A percentile compares a stretch with the other conserved stretches of the same genome.
Conservation (phyloP, 2,888 invertebrate genomes). For the Helicoverpa assulta region DNA sequence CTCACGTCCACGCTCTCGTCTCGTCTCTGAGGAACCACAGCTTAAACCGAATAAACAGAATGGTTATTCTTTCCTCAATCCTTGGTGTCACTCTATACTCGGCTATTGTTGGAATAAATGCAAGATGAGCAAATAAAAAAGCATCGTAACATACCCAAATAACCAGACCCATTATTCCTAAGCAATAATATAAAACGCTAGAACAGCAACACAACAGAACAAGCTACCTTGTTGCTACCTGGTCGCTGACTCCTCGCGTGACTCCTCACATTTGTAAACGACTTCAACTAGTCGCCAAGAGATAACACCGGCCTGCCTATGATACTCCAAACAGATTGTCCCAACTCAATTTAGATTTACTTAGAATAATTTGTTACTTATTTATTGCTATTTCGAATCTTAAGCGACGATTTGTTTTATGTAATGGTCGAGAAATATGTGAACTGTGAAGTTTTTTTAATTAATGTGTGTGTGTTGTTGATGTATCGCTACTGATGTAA, state of each 20-base stretch:
- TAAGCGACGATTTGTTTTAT: conserved; percentile 50
- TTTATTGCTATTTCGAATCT: conserved; percentile 51
- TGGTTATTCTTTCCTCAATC: too few species aligned
- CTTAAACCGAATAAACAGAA: too few species aligned
- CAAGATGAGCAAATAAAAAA: too few species aligned
- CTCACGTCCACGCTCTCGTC: too few species aligned
- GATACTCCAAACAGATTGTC: conserved; percentile 50
- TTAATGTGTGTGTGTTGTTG: conserved; percentile 41
- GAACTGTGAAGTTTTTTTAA: conserved; percentile 16
- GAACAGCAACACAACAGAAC: conserved; percentile 42
- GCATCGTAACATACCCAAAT: too few species aligned
- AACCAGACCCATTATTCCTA: not conserved
- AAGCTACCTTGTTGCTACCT: conserved; percentile 57
- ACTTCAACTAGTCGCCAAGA: conserved; percentile 68
- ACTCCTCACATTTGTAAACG: conserved; percentile 84
- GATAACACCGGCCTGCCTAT: conserved; percentile 72
- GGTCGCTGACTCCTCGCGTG: conserved; percentile 78
- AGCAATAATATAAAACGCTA: conserved; percentile 32
- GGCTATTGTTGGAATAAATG: too few species aligned
- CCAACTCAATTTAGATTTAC: conserved; percentile 55
- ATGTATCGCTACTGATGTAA: conserved; percentile 41
- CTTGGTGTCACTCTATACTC: too few species aligned
- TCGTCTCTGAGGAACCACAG: too few species aligned
- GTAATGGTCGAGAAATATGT: conserved; percentile 44
- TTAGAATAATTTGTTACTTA: conserved; percentile 55